A percentile compares a stretch with the other conserved stretches of the same genome.
Evolutionary conservation across 2,113 vertebrate species (phyloP).

Genomic region (Poicephalus gulielmi): DNA sequence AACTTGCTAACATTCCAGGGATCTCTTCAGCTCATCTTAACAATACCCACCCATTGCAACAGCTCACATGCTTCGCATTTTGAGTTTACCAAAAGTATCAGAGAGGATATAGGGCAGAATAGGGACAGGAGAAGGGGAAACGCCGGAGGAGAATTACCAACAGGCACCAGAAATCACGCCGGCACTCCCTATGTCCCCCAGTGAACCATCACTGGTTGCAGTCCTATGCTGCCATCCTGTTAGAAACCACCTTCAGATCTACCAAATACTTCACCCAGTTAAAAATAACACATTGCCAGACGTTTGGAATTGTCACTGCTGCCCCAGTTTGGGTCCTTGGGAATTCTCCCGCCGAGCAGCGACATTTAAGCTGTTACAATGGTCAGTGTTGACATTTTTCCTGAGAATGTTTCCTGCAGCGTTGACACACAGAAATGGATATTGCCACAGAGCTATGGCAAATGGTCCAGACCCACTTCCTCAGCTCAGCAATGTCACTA

Average conservation of each 20-base stretch:
- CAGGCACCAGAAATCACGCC: accelerated
- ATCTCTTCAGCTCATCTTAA: background rate
- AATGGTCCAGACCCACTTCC: background rate
- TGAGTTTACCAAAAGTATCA: background rate
- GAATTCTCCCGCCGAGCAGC: accelerated
- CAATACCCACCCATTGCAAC: background rate
- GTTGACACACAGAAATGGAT: background rate
- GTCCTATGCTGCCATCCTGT: background rate
- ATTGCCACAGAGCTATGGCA: conserved; percentile 1
- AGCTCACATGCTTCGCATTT: background rate
- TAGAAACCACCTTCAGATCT: background rate
- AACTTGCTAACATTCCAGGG: background rate
- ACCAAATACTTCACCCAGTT: too few species aligned
- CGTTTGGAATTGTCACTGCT: accelerated
- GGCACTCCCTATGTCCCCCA: accelerated
- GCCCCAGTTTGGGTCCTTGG: background rate
- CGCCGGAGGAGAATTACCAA: background rate
- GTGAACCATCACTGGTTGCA: accelerated
- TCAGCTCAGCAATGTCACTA: background rate
- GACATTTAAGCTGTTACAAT: accelerated
- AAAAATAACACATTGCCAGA: background rate
- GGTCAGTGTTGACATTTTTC: background rate
- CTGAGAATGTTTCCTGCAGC: background rate
- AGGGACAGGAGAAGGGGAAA: background rate
- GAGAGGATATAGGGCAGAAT: accelerated